phyloP scores from a whole-genome alignment of 2,888 invertebrate species.

The Tinea trinotella region DNA sequence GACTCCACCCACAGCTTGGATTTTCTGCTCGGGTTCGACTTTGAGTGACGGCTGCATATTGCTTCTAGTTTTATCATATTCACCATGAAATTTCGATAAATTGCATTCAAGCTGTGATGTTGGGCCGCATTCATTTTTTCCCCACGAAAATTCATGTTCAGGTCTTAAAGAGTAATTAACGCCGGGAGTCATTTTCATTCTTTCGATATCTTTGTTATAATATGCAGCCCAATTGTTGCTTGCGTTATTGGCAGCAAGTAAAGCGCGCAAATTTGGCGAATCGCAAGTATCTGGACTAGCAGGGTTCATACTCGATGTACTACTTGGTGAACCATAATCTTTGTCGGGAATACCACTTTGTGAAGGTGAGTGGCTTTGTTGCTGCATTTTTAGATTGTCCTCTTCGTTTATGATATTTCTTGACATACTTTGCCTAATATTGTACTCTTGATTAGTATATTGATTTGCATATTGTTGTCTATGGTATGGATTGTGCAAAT shows the following conservation, averaged over 20 bases:
- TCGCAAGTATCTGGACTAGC: conserved; percentile 46
- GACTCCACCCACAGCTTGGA: conserved; percentile 49
- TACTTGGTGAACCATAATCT: conserved; percentile 54
- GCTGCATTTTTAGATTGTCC: background rate
- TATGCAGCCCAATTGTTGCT: conserved; percentile 37
- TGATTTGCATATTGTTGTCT: conserved; percentile 40
- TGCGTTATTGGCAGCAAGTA: conserved; percentile 50
- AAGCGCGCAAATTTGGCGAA: conserved; percentile 72
- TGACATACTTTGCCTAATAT: conserved; percentile 29
- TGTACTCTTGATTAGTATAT: conserved; percentile 31
- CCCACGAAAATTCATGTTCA: conserved; percentile 32
- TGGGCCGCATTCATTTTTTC: conserved; percentile 39
- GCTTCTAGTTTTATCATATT: conserved; percentile 39
- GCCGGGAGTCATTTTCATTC: conserved; percentile 28
- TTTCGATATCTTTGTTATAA: conserved; percentile 32
- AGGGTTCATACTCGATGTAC: conserved; percentile 41
- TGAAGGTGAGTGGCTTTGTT: conserved; percentile 43
- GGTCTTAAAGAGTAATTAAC: conserved; percentile 18
- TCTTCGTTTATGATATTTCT: background rate
- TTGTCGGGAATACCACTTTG: conserved; percentile 49
- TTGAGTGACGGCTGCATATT: conserved; percentile 48
- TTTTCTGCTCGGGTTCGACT: conserved; percentile 28
- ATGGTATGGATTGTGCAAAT: conserved; percentile 32
- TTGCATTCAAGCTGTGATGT: conserved; percentile 45
- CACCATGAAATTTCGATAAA: conserved; percentile 64